A percentile compares a stretch with the other conserved stretches of the same genome.
These are phyloP conservation scores for Epistrophe eligans DNA, from an alignment of 2,888 invertebrate genomes.

Conservation along the genomic window DNA sequence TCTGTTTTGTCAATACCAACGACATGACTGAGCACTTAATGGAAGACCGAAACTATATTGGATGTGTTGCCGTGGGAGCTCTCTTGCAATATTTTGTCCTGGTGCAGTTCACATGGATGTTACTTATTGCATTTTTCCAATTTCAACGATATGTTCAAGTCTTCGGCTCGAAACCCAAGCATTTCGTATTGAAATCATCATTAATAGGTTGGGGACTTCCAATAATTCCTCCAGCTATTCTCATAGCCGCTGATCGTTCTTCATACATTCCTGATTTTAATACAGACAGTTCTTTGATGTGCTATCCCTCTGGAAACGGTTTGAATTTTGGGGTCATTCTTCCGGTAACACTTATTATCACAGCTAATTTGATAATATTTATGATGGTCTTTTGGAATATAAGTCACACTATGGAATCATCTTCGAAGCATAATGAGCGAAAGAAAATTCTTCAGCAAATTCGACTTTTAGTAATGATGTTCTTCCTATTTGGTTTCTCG, in stretches of 20 bases:
- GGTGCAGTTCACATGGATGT: constrained; percentile 89
- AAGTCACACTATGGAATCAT: constrained; percentile 81
- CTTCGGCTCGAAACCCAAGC: constrained; percentile 86
- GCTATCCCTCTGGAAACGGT: constrained; percentile 85
- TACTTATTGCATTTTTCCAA: constrained; percentile 88
- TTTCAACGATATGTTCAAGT: constrained; percentile 89
- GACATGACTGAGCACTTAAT: constrained; percentile 78
- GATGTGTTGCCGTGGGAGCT: constrained; percentile 87
- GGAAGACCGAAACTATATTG: constrained; percentile 77
- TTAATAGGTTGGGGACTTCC: constrained; percentile 88
- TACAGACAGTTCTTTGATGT: constrained; percentile 82
- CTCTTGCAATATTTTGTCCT: constrained; percentile 88
- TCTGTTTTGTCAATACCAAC: constrained; percentile 81
- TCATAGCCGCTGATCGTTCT: constrained; percentile 84
- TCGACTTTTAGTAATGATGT: constrained; percentile 86
- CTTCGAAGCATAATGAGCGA: constrained; percentile 81
- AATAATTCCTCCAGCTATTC: constrained; percentile 85
- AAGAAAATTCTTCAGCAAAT: constrained; percentile 84
- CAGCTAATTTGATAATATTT: constrained; percentile 85
- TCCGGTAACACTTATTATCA: constrained; percentile 85
- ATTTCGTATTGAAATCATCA: constrained; percentile 87
- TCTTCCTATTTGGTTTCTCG: constrained; percentile 86
- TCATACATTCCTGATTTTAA: constrained; percentile 84
- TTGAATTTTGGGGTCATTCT: constrained; percentile 85
- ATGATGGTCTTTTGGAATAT: constrained; percentile 84